Base-by-base conservation (phyloP, 2,113 vertebrate species). In the Megaptera novaeangliae region DNA sequence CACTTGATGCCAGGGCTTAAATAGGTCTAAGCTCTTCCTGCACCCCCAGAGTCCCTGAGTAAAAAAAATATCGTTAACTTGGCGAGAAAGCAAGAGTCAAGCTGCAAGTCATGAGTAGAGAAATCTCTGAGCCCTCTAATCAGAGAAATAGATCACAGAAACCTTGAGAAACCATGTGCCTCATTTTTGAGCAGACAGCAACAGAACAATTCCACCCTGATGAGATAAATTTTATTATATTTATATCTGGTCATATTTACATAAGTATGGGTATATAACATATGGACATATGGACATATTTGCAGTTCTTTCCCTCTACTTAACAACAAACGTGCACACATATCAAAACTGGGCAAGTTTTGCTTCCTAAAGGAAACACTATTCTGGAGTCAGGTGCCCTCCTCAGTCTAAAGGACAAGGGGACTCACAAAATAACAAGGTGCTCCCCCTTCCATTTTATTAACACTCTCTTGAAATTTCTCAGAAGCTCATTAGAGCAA, bases 401-500 rank as follows among this genome's bases (percentile, higher is more conserved):
- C 8, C 44, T 77, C 23, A 13, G 27, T 49, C 34, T 23, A 69
- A 90, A 11, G 41, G 27, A 39, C 7, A 85, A 78, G 74, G 8
- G 49, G 71, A 55, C 6, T 20, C 29, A 75, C 21, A 49, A 75
- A n/a, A 52, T 39, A 64, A 57, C 39, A 74, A 82, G 3, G 13
- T 25, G 25, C 82, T 55, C 55, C 17, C 3, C 1, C 6, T 68
- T 55, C n/a, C 36, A 52, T 36, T 36, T 36, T 36, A 36, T 36
- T 36, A 36, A 36, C 36, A 36, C 36, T 36, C 36, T 36, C 36
- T 13, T 82, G 52, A 82, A 82, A 87, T 69, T n/a, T 75, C 59
- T 71, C 36, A 36, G 29, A 68, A 94, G n/a, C 5, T 29, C 52
- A 61, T 69, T 61, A 86, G 9, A 82, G 74, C 86, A 91, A 69